Conservation (phyloP, 2,113 vertebrate genomes). For the Rana temporaria region DNA sequence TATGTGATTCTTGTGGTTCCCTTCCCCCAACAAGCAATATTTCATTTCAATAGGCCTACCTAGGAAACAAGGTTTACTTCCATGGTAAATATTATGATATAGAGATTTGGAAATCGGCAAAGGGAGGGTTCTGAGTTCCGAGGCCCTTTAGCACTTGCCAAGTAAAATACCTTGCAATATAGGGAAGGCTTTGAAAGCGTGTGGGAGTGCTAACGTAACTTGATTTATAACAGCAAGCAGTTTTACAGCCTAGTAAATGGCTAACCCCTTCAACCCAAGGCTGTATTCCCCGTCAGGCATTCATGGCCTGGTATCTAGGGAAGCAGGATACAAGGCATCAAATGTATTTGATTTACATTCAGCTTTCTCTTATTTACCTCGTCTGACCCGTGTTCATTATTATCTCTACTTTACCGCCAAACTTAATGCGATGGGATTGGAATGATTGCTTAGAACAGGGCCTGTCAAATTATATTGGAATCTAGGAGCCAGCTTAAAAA, state of each 20-base stretch:
- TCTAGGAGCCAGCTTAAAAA: no score
- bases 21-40: conserved; percentile 3
- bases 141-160: conserved; percentile 27
- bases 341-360: no score
- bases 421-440: neutral
- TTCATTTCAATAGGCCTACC: conserved; percentile 17
- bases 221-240: conserved; percentile 37
- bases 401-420: no score
- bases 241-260: conserved; percentile 40
- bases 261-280: conserved; percentile 18
- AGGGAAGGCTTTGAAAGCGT: conserved; percentile 38
- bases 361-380: no score
- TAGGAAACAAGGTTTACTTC: conserved; percentile 36
- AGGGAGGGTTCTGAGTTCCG: conserved; percentile 10
- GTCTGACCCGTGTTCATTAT: no score
- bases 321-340: no score
- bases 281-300: no score
- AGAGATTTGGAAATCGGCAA: conserved; percentile 46
- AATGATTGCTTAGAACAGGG: neutral
- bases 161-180: conserved; percentile 50
- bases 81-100: conserved; percentile 47
- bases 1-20: neutral
- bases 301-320: no score
- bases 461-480: no score
- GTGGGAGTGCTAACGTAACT: conserved; percentile 33